Conservation (phyloP, 2,113 vertebrate genomes). For the Ptychochromis oligacanthus region DNA sequence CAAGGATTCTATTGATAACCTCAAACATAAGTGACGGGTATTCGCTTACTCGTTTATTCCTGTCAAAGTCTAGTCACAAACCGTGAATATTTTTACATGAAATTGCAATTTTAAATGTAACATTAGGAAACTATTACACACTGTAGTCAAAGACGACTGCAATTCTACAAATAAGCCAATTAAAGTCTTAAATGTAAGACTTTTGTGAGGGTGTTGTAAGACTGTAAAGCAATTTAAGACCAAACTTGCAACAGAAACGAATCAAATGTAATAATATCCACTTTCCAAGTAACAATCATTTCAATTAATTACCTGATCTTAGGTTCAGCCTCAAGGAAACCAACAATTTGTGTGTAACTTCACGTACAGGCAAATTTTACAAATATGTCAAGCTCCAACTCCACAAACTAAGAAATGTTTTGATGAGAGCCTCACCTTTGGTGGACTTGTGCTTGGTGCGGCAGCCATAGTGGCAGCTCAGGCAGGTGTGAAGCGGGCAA, state of each 20-base stretch:
- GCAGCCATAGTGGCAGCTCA: constrained; percentile 89
- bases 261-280: neutral
- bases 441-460: constrained; percentile 84
- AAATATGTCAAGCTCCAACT: neutral
- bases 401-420: neutral
- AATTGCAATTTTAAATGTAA: neutral
- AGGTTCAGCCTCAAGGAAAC: neutral
- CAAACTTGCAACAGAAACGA: neutral
- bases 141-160: neutral
- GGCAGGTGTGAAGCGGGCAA: constrained; percentile 94
- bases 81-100: neutral
- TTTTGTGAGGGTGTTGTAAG: neutral
- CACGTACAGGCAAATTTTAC: accelerated
- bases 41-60: neutral
- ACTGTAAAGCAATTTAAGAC: neutral
- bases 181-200: neutral
- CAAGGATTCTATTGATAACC: neutral
- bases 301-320: neutral
- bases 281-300: neutral
- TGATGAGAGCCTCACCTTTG: constrained; percentile 83
- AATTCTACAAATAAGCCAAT: neutral
- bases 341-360: accelerated
- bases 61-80: neutral
- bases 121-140: neutral
- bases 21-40: neutral